These are phyloP conservation scores for Drosophila kambysellisi DNA, from an alignment of 2,888 invertebrate species.

Conservation along the genomic window DNA sequence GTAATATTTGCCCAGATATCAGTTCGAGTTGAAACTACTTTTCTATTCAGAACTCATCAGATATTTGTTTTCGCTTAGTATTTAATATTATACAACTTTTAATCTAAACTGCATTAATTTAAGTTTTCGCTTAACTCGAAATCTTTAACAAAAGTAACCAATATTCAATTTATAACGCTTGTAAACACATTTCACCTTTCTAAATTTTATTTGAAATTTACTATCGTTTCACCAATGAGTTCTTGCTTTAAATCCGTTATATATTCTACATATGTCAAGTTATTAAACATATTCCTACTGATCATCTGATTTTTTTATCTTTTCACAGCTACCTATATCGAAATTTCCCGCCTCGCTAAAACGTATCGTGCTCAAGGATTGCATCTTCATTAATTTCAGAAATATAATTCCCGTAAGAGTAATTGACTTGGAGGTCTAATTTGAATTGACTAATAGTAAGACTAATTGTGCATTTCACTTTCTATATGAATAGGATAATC, in stretches of 20 bases:
- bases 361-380: slow-evolving; percentile 86
- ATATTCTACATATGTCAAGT: not conserved
- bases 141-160: not conserved
- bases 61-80: not conserved
- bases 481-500: slow-evolving; percentile 87
- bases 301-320: not conserved
- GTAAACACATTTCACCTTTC: not conserved
- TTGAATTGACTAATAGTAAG: not conserved
- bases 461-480: slow-evolving; percentile 27
- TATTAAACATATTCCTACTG: not conserved
- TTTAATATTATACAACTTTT: not conserved
- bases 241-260: no score
- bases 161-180: not conserved
- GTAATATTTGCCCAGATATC: not conserved
- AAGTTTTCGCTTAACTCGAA: not conserved
- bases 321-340: slow-evolving; percentile 87
- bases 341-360: slow-evolving; percentile 88
- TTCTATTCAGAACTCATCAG: not conserved
- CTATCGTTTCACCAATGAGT: not conserved
- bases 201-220: not conserved
- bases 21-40: not conserved
- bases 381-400: slow-evolving; percentile 27
- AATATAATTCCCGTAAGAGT: no score
- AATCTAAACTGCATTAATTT: not conserved
- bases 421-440: slow-evolving; percentile 68